phyloP scores from a whole-genome alignment of 2,113 vertebrate genomes.

The Mesitornis unicolor region DNA sequence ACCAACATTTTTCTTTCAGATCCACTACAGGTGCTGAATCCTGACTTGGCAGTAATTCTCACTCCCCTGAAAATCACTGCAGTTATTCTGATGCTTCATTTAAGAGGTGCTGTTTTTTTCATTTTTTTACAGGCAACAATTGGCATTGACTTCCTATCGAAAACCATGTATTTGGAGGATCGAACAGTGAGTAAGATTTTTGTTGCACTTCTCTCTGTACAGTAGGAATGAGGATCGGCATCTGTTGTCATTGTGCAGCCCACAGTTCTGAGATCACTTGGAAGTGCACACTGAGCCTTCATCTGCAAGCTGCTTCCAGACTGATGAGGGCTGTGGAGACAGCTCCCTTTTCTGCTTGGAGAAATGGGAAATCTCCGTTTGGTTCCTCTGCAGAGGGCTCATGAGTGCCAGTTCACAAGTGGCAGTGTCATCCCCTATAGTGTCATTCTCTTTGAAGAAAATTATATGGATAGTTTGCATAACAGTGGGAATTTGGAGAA shows the following conservation, averaged over 20 bases:
- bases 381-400: not conserved
- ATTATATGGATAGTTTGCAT: accelerated
- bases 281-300: not conserved
- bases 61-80: not conserved
- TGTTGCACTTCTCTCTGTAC: not conserved
- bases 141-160: conserved; percentile 98
- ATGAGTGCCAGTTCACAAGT: not conserved
- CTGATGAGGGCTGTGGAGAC: not conserved
- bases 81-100: not conserved
- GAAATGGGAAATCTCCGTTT: not conserved
- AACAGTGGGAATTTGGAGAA: not conserved
- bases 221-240: not conserved
- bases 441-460: not conserved
- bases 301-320: not conserved
- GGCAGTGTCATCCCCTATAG: not conserved
- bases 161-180: conserved; percentile 99
- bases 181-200: conserved; percentile 91
- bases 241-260: not conserved
- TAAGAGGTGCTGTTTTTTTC: not conserved
- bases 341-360: not conserved
- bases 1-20: not conserved
- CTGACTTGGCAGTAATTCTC: not conserved
- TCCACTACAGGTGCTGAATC: not conserved
- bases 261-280: not conserved
- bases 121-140: conserved; percentile 88